phyloP scores from a whole-genome alignment of 2,888 invertebrate species.

The Melieria omissa region DNA sequence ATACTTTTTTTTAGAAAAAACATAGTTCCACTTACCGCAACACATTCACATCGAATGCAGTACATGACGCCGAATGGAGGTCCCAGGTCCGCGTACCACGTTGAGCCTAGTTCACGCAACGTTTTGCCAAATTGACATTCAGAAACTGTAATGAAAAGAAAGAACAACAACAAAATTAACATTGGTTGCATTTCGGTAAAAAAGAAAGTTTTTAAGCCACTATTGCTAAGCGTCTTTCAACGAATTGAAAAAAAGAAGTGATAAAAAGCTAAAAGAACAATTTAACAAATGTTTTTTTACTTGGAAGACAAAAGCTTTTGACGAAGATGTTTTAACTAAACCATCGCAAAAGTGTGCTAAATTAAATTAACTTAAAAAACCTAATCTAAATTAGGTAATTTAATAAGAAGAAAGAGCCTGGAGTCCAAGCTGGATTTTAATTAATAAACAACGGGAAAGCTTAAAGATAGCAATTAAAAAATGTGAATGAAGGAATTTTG shows the following conservation, averaged over 20 bases:
- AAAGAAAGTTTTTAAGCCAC: background rate
- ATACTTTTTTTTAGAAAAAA: background rate
- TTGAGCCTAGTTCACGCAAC: conserved; percentile 86
- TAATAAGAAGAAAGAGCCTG: no score
- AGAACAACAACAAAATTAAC: background rate
- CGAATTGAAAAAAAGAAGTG: background rate
- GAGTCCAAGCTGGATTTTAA: no score
- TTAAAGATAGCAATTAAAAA: no score
- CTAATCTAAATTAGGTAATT: no score
- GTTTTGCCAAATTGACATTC: conserved; percentile 93
- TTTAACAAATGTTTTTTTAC: background rate
- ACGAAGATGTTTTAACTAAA: no score
- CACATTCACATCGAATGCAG: conserved; percentile 95
- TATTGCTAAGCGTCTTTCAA: background rate
- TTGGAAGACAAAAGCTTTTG: background rate
- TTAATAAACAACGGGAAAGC: no score
- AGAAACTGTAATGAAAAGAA: conserved; percentile 70
- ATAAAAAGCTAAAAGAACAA: background rate
- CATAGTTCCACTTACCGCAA: conserved; percentile 79
- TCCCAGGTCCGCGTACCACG: conserved; percentile 93
- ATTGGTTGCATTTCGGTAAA: background rate
- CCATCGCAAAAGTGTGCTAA: no score
- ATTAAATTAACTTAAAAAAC: no score
- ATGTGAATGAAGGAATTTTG: no score
- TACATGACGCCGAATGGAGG: conserved; percentile 94